Percentiles rank a stretch among this genome's conserved stretches.
Evolutionary conservation across 1,140 invertebrate genomes (phyloP).

Genomic region (Pachyrhynchus sulphureomaculatus): DNA sequence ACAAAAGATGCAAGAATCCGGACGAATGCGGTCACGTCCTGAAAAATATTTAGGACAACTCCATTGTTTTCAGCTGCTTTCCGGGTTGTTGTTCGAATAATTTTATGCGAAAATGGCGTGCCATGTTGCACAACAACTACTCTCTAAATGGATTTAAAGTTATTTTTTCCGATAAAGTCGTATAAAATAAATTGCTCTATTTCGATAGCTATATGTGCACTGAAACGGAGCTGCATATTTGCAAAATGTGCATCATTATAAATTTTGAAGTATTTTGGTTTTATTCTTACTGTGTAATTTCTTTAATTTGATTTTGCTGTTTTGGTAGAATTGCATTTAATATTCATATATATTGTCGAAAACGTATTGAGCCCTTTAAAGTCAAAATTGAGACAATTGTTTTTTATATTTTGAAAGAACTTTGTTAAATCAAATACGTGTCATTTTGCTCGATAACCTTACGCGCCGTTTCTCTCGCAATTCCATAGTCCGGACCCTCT

Average conservation of each 20-base stretch:
- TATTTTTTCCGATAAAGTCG: conserved; percentile 8
- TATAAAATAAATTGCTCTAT: conserved; percentile 12
- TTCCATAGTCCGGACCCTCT: too few relatives aligned
- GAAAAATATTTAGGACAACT: background rate
- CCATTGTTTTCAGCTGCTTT: conserved; percentile 1
- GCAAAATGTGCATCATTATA: background rate
- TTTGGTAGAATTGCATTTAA: too few relatives aligned
- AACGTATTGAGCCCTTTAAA: too few relatives aligned
- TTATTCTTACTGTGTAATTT: background rate
- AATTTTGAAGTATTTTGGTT: background rate
- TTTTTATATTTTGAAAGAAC: too few relatives aligned
- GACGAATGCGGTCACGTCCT: background rate
- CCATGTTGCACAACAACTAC: background rate
- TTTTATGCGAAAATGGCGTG: conserved; percentile 25
- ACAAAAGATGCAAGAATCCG: too few relatives aligned
- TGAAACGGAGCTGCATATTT: background rate
- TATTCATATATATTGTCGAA: too few relatives aligned
- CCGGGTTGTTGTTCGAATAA: conserved; percentile 23
- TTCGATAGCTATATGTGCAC: background rate
- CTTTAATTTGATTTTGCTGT: too few relatives aligned
- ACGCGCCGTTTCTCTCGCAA: too few relatives aligned
- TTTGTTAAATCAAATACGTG: too few relatives aligned
- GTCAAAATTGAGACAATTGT: too few relatives aligned
- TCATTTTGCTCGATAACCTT: too few relatives aligned
- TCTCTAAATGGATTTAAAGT: background rate